Conservation (phyloP, 2,797 vertebrate species). For the Melopsittacus undulatus region DNA sequence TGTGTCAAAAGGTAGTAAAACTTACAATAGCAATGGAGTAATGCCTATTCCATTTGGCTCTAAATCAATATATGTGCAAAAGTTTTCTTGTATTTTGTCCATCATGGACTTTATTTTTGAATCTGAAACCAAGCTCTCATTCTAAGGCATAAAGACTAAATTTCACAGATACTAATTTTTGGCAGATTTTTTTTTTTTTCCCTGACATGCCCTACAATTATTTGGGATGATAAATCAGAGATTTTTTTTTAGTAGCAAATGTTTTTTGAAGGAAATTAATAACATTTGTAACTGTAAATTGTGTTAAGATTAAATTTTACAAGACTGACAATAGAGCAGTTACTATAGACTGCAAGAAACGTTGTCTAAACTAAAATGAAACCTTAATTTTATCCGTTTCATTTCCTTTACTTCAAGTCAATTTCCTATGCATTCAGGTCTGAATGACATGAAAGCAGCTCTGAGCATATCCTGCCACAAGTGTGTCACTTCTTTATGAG, state of each 20-base stretch:
- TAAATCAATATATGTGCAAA: not conserved
- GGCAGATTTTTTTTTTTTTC: not conserved
- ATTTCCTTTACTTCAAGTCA: constrained; percentile 44
- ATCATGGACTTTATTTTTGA: not conserved
- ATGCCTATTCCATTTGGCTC: not conserved
- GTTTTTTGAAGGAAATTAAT: constrained; percentile 33
- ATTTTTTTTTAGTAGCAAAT: not conserved
- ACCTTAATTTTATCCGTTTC: not conserved
- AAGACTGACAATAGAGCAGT: not conserved
- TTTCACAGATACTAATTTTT: not conserved
- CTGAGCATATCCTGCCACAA: not conserved
- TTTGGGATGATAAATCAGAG: not conserved
- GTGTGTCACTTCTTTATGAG: not conserved
- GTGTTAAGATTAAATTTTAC: constrained; percentile 30
- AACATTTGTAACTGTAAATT: constrained; percentile 22
- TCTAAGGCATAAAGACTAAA: not conserved
- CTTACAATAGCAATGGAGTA: not conserved
- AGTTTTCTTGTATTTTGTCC: not conserved
- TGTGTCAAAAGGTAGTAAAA: not conserved
- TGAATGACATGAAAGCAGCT: not conserved
- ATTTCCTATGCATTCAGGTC: constrained; percentile 29
- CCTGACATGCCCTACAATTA: not conserved
- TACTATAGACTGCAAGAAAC: constrained; percentile 30
- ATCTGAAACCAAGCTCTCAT: constrained; percentile 1
- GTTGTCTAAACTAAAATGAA: constrained; percentile 43